Base-by-base conservation (phyloP, 2,888 invertebrate genomes). In the Ormia ochracea region DNA sequence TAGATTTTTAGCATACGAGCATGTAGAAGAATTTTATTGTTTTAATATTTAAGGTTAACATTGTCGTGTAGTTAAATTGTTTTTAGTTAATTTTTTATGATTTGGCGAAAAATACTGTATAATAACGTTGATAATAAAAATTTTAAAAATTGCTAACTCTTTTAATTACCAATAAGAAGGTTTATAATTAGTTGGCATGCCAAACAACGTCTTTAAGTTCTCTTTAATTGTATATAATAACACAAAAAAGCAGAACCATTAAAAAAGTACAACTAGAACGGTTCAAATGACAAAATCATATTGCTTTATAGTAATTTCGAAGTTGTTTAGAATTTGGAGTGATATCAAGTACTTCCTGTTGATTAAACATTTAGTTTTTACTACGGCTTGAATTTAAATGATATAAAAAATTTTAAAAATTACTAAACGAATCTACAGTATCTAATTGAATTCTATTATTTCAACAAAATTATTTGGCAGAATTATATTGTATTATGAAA, bases 41-140 rank as follows among this genome's bases (percentile, higher is more conserved):
- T 58, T 69, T 59, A 63, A 58, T 74, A 54, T 75, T 80, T 75
- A 48, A 68, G 61, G 70, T 72, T 72, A 63, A 66, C 56, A 56
- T 72, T 69, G 56, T 74, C 65, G 65, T 74, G 78, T 69, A 65
- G 48, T 58, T 56, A 50, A 78, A 58, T 43, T 50, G 48, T 36
- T 78, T 63, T 72, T 59, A 72, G 59, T 77, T 65, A 65, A 9
- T 58, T 63, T 48, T 59, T 54, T 66, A 52, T 38, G n/a, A 68
- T 23, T 69, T 54, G 43, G 3, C 21, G 10, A 43, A 41, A 33
- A 19, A 5, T 66, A 43, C 17, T 28, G 10, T 26, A 19, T 14
- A 26, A 17, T 5, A 3, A n/a, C 14, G 23, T 21, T 12, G n/a
- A 58, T 38, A 38, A 14, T 19, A 9, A 4, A 28, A 54, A 36